phyloP scores from a whole-genome alignment of 92 coral and sea anemone species.

The Zoanthus gigantus region DNA sequence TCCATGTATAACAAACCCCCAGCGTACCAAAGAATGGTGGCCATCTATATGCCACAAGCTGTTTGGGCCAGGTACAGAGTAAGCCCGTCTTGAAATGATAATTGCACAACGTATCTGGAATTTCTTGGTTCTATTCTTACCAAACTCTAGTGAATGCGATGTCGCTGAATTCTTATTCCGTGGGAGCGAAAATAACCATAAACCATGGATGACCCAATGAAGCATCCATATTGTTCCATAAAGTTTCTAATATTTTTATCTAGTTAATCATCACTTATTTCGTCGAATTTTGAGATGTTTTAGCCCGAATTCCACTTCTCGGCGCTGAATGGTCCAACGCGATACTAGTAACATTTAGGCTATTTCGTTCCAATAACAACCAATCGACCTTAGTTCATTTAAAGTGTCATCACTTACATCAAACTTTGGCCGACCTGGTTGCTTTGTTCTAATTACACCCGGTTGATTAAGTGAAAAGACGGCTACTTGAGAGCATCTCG shows the following conservation, averaged over 20 bases:
- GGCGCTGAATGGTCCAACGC: background rate
- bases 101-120: conserved; percentile 41
- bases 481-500: conserved; percentile 19
- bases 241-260: conserved; percentile 51
- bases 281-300: conserved; percentile 45
- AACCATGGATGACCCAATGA: conserved; percentile 48
- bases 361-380: too few relatives aligned
- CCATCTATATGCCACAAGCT: conserved; percentile 60
- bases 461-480: too few relatives aligned
- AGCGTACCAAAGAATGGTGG: conserved; percentile 14
- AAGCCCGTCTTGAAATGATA: conserved; percentile 36
- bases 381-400: background rate
- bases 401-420: conserved; percentile 57
- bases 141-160: conserved; percentile 25
- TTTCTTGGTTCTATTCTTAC: conserved; percentile 28
- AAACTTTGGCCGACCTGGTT: conserved; percentile 54
- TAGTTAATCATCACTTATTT: conserved; percentile 53
- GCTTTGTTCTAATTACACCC: too few relatives aligned
- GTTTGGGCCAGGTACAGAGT: conserved; percentile 30
- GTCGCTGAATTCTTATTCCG: conserved; percentile 8
- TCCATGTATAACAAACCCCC: conserved; percentile 40
- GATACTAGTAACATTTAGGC: conserved; percentile 59
- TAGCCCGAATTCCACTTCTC: background rate
- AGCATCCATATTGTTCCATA: conserved; percentile 42
- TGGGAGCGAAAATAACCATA: conserved; percentile 14